Conservation (phyloP, 2,113 vertebrate species). For the Sceloporus tristichus region DNA sequence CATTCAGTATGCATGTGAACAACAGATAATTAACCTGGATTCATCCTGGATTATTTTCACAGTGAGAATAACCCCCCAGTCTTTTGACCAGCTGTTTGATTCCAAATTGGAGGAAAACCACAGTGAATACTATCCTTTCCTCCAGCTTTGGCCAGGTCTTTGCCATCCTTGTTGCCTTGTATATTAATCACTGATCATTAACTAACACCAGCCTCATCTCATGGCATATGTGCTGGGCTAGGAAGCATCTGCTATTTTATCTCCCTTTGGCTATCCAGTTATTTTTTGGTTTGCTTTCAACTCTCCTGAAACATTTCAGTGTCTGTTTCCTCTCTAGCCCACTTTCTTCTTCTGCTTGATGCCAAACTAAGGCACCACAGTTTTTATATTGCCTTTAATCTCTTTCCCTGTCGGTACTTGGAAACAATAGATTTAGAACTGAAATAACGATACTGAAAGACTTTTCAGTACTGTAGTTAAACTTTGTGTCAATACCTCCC, state of each 20-base stretch:
- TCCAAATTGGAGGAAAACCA: background rate
- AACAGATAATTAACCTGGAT: no score
- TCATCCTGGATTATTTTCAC: no score
- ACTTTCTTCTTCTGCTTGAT: background rate
- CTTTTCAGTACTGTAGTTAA: constrained; percentile 42
- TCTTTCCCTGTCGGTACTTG: background rate
- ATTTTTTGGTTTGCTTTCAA: background rate
- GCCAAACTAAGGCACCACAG: constrained; percentile 37
- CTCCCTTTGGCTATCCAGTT: constrained; percentile 37
- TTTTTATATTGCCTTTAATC: constrained; percentile 3
- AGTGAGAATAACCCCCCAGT: no score
- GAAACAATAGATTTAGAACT: constrained; percentile 20
- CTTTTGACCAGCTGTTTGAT: background rate
- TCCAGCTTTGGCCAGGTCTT: constrained; percentile 4
- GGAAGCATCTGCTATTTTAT: constrained; percentile 57
- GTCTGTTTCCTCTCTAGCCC: constrained; percentile 47
- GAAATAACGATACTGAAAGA: constrained; percentile 22
- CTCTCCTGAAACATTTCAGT: constrained; percentile 60
- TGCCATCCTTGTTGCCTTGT: constrained; percentile 57
- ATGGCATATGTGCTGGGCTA: constrained; percentile 42
- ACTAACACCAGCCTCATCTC: constrained; percentile 53
- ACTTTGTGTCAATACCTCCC: constrained; percentile 77
- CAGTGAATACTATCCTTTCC: background rate
- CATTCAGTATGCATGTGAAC: no score
- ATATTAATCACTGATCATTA: constrained; percentile 75